A percentile compares a stretch with the other conserved stretches of the same genome.
These are phyloP conservation scores for Apodemus speciosus DNA, from an alignment of 2,113 vertebrate genomes.

Conservation along the genomic window DNA sequence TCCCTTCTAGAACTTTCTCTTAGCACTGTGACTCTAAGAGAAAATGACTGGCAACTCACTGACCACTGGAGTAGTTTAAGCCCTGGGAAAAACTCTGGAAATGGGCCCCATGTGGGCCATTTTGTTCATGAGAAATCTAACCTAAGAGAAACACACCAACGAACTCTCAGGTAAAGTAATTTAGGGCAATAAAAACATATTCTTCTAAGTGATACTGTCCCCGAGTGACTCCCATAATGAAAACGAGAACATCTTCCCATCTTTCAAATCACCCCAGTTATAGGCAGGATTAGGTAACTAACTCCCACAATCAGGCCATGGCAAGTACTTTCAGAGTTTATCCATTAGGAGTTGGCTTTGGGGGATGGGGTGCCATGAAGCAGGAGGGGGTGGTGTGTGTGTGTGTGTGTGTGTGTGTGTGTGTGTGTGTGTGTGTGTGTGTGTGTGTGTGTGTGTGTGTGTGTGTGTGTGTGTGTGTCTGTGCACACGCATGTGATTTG, in stretches of 20 bases:
- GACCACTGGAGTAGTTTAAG: background rate
- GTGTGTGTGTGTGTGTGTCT: no score
- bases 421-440: background rate
- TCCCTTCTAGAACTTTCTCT: background rate
- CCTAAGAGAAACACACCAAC: slow-evolving; percentile 53
- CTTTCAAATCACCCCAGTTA: slow-evolving; percentile 69
- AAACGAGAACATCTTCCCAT: slow-evolving; percentile 66
- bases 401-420: background rate
- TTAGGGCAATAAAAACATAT: slow-evolving; percentile 72
- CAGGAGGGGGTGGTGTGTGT: no score
- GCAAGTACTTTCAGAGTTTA: slow-evolving; percentile 43
- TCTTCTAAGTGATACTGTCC: slow-evolving; percentile 73
- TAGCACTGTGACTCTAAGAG: background rate
- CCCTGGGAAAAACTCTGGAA: slow-evolving; percentile 4
- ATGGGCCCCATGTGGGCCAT: slow-evolving; percentile 48
- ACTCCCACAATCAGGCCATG: slow-evolving; percentile 65
- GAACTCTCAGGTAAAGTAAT: slow-evolving; percentile 65
- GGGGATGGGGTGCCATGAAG: accelerated
- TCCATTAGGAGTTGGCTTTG: background rate
- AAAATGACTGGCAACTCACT: background rate
- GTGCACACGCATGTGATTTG: background rate
- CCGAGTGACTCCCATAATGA: slow-evolving; percentile 65
- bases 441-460: background rate
- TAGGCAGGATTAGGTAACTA: slow-evolving; percentile 61
- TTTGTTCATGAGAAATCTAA: slow-evolving; percentile 59